Conservation (phyloP, 1,140 invertebrate genomes). For the Formica exsecta region DNA sequence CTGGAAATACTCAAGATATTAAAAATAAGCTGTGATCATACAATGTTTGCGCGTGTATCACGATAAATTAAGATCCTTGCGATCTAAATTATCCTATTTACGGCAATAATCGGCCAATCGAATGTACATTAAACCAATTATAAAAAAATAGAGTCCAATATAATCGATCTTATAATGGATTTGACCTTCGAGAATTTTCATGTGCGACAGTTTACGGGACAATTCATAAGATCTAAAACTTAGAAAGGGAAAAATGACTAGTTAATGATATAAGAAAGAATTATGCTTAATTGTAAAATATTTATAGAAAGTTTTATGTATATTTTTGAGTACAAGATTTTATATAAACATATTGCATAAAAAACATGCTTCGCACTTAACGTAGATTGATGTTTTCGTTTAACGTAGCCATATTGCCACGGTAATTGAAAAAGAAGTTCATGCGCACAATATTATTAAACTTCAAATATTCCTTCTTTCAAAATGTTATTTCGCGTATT, state of each 20-base stretch:
- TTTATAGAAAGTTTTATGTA: conserved; percentile 39
- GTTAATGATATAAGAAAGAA: not conserved
- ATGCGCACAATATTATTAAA: not conserved
- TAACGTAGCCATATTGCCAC: not conserved
- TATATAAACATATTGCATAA: conserved; percentile 19
- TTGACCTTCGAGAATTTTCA: conserved; percentile 43
- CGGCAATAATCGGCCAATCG: conserved; percentile 41
- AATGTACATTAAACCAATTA: conserved; percentile 49
- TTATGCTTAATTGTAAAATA: conserved; percentile 7
- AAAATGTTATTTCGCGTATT: not conserved
- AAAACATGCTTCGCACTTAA: conserved; percentile 1
- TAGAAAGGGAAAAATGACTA: not conserved
- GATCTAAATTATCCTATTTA: conserved; percentile 1
- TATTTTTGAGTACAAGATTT: conserved; percentile 28
- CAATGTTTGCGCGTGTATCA: not conserved
- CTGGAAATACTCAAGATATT: not conserved
- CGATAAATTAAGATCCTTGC: conserved; percentile 20
- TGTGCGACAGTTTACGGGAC: not conserved
- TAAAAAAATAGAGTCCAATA: conserved; percentile 16
- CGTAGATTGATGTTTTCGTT: not conserved
- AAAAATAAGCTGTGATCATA: too few relatives aligned
- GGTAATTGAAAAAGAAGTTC: conserved; percentile 15
- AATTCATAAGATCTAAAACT: not conserved
- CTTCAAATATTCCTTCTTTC: not conserved
- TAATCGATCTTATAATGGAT: conserved; percentile 22